phyloP scores from a whole-genome alignment of 2,888 invertebrate species.

The Pelosia muscerda region DNA sequence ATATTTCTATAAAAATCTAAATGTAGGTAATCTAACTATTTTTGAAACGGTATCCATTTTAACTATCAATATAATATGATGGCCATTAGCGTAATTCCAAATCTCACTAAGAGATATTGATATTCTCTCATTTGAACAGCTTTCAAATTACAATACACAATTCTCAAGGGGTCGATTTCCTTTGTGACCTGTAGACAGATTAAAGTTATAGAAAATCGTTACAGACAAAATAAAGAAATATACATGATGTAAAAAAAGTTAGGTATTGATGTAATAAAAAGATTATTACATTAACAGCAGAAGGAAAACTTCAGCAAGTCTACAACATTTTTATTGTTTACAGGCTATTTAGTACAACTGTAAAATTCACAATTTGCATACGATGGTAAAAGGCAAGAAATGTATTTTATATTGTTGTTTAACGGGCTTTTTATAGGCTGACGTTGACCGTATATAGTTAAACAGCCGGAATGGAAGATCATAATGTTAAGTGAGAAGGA shows the following conservation, averaged over 20 bases:
- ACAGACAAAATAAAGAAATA: neutral
- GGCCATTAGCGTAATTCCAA: neutral
- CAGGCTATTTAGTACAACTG: slow-evolving; percentile 48
- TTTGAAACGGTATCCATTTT: no score
- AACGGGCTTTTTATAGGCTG: slow-evolving; percentile 68
- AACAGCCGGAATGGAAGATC: slow-evolving; percentile 66
- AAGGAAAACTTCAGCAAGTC: neutral
- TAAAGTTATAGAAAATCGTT: neutral
- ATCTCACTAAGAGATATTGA: neutral
- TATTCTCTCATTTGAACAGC: neutral
- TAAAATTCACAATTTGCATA: slow-evolving; percentile 71
- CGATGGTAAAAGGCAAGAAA: slow-evolving; percentile 55
- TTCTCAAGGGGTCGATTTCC: neutral
- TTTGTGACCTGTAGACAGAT: neutral
- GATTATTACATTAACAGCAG: neutral
- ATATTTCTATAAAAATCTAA: no score
- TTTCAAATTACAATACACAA: neutral
- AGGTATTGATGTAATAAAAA: no score
- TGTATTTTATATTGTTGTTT: slow-evolving; percentile 67
- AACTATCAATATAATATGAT: no score
- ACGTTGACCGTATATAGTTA: slow-evolving; percentile 61
- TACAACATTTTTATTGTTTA: slow-evolving; percentile 30
- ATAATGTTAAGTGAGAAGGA: slow-evolving; percentile 68
- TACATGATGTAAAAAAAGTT: neutral
- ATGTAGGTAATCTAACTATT: no score